Conservation (phyloP, 2,113 vertebrate genomes). For the Gobio gobio region DNA sequence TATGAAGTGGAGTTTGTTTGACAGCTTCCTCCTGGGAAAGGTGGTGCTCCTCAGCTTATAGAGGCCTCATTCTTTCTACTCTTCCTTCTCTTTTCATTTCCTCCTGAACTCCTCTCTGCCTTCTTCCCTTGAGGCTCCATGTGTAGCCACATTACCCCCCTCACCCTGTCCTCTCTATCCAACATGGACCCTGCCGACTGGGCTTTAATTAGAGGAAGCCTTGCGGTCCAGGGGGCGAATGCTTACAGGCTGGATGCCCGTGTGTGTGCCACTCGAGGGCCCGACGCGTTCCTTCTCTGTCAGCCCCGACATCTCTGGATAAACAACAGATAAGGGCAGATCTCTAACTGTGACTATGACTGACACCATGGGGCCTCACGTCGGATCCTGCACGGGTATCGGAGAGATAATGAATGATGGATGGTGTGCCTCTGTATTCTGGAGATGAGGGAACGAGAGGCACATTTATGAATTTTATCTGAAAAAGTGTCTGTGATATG, state of each 20-base stretch:
- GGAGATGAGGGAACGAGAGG: neutral
- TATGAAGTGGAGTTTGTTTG: conserved; percentile 80
- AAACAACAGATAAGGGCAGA: conserved; percentile 36
- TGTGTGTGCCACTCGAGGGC: conserved; percentile 1
- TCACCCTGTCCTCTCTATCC: conserved; percentile 7
- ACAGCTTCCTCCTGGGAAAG: conserved; percentile 73
- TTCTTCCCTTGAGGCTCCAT: conserved; percentile 61
- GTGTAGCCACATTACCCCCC: conserved; percentile 59
- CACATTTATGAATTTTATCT: neutral
- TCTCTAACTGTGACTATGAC: conserved; percentile 39
- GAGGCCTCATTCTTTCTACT: conserved; percentile 66
- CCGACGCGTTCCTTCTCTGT: conserved; percentile 7
- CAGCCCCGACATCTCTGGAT: neutral
- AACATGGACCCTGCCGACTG: neutral
- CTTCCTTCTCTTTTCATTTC: conserved; percentile 74
- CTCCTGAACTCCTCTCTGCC: conserved; percentile 63
- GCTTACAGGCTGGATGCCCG: conserved; percentile 16
- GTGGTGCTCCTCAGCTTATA: conserved; percentile 72
- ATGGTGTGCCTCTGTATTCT: neutral
- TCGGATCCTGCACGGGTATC: neutral
- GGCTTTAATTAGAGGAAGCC: conserved; percentile 32
- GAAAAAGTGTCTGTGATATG: neutral
- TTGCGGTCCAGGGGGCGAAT: conserved; percentile 22
- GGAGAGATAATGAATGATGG: conserved; percentile 40
- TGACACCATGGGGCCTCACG: neutral